Evolutionary conservation across 1,140 invertebrate genomes (phyloP).

Genomic region (Temnothorax longispinosus): DNA sequence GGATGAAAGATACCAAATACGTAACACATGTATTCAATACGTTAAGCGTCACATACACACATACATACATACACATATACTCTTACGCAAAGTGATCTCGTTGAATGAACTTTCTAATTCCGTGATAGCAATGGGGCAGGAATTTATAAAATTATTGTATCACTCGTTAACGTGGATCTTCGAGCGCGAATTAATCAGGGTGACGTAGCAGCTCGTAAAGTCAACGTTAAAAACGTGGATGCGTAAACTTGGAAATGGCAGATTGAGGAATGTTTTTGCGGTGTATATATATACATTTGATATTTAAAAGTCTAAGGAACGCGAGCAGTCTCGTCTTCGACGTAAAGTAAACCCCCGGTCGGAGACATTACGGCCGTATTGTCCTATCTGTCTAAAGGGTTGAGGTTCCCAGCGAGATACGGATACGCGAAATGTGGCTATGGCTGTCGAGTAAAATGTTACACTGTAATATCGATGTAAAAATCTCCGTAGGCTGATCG

Average conservation of each 20-base stretch:
- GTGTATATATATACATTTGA: constrained; percentile 13
- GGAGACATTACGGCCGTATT: not conserved
- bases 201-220: not conserved
- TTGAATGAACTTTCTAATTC: constrained; percentile 8
- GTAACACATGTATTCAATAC: constrained; percentile 13
- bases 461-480: constrained; percentile 41
- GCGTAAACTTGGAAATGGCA: not conserved
- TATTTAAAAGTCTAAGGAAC: constrained; percentile 26
- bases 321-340: constrained; percentile 29
- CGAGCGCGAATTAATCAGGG: constrained; percentile 2
- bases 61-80: not conserved
- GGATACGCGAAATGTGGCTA: not conserved
- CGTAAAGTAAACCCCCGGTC: constrained; percentile 2
- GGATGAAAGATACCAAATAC: constrained; percentile 14
- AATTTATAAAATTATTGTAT: constrained; percentile 7
- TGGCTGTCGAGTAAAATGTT: constrained; percentile 25
- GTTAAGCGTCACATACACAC: not conserved
- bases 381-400: not conserved
- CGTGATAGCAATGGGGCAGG: not conserved
- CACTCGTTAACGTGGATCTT: not conserved
- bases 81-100: constrained; percentile 6
- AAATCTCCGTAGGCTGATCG: constrained; percentile 50
- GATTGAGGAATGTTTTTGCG: constrained; percentile 7
- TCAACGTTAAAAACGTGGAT: not conserved
- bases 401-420: not conserved